A percentile compares a stretch with the other conserved stretches of the same genome.
Evolutionary conservation across 2,797 vertebrate genomes (phyloP).

Genomic region (Rousettus madagascariensis): DNA sequence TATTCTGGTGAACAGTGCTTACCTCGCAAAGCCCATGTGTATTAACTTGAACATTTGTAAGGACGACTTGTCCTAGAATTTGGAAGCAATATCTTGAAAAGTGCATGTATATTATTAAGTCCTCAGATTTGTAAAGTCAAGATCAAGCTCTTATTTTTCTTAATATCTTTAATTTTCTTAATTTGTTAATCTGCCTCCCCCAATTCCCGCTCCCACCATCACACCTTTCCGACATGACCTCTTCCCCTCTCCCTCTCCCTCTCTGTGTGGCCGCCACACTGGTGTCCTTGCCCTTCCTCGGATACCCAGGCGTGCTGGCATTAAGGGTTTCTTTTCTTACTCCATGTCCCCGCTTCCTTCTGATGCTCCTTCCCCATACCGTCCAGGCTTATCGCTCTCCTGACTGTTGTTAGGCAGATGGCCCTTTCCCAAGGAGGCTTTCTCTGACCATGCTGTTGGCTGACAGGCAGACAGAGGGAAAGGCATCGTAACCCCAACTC

Average conservation of each 20-base stretch:
- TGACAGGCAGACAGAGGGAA: not conserved
- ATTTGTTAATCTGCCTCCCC: not conserved
- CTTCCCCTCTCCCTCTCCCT: not conserved
- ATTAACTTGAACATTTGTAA: too few species aligned
- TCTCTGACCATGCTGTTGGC: not conserved
- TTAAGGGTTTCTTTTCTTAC: not conserved
- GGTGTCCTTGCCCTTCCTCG: not conserved
- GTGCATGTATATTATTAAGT: too few species aligned
- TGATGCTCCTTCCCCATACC: not conserved
- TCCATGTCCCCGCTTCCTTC: not conserved
- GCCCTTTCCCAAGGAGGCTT: not conserved
- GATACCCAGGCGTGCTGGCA: not conserved
- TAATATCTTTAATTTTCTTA: not conserved
- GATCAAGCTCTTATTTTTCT: too few species aligned
- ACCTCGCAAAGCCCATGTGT: not conserved
- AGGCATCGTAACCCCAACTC: not conserved
- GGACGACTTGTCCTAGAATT: too few species aligned
- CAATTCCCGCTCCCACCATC: fast-evolving
- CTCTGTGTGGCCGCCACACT: not conserved
- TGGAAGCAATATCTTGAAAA: too few species aligned
- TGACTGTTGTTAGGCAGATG: not conserved
- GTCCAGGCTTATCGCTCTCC: not conserved
- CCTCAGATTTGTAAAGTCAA: too few species aligned
- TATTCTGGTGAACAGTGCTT: not conserved
- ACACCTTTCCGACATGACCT: not conserved